phyloP scores from a whole-genome alignment of 2,113 vertebrate genomes.

The Lepisosteus oculatus region DNA sequence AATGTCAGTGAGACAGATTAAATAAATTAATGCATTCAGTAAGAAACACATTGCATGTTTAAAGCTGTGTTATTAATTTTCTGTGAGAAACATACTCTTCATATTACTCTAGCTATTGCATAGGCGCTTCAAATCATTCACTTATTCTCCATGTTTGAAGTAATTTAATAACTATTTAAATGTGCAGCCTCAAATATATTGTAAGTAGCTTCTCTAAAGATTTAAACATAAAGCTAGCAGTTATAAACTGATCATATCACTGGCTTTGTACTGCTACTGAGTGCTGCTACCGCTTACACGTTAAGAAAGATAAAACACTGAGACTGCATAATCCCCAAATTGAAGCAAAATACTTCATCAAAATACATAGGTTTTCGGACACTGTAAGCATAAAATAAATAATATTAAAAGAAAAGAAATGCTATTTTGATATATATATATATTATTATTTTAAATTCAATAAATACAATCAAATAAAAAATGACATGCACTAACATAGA shows the following conservation, averaged over 20 bases:
- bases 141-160: conserved; percentile 44
- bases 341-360: not conserved
- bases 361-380: no score
- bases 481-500: not conserved
- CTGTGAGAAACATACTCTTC: conserved; percentile 28
- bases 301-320: conserved; percentile 1
- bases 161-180: conserved; percentile 59
- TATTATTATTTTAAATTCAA: no score
- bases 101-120: conserved; percentile 42
- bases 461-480: not conserved
- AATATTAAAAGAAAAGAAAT: no score
- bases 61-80: conserved; percentile 19
- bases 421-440: no score
- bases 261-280: conserved; percentile 38
- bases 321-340: not conserved
- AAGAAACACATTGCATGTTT: no score
- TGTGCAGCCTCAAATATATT: conserved; percentile 39
- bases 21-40: no score
- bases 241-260: conserved; percentile 38
- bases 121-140: conserved; percentile 47
- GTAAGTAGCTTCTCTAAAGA: conserved; percentile 46
- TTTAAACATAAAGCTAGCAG: conserved; percentile 37
- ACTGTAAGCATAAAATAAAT: no score
- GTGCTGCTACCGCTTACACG: conserved; percentile 33
- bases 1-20: no score